phyloP scores from a whole-genome alignment of 2,888 invertebrate genomes.

The Selenia dentaria region DNA sequence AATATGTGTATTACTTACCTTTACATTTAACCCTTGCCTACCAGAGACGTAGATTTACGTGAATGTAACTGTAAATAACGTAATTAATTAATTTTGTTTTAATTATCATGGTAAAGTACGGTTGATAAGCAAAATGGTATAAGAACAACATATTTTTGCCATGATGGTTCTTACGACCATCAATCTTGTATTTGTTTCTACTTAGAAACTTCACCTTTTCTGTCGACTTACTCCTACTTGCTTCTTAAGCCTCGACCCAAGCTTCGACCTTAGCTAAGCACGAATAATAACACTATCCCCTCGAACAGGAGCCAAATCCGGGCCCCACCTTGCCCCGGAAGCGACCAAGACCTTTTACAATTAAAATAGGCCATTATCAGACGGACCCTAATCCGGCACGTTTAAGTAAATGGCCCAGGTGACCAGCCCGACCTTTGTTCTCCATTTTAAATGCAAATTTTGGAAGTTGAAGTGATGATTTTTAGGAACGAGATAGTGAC shows the following conservation, averaged over 20 bases:
- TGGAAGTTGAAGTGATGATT: slow-evolving; percentile 26
- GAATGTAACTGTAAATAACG: too few species aligned
- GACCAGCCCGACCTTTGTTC: slow-evolving; percentile 56
- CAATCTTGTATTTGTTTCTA: too few species aligned
- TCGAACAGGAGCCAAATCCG: slow-evolving; percentile 30
- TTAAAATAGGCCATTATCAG: slow-evolving; percentile 65
- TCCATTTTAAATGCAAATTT: slow-evolving; percentile 56
- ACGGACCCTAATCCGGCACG: slow-evolving; percentile 59
- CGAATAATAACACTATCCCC: slow-evolving; percentile 34
- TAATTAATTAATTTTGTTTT: too few species aligned
- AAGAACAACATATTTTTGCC: too few species aligned
- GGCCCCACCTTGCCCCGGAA: slow-evolving; percentile 23
- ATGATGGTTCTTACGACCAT: too few species aligned
- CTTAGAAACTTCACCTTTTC: too few species aligned
- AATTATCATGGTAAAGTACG: too few species aligned
- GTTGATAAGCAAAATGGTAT: too few species aligned
- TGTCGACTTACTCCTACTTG: slow-evolving; percentile 1
- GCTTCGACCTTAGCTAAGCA: slow-evolving; percentile 24
- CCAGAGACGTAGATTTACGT: too few species aligned
- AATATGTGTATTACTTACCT: too few species aligned
- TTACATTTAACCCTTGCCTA: too few species aligned
- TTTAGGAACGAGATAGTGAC: slow-evolving; percentile 31
- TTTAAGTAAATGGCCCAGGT: slow-evolving; percentile 58
- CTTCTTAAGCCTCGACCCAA: slow-evolving; percentile 3
- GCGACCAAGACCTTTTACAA: slow-evolving; percentile 47